Percentiles rank a stretch among this genome's conserved stretches.
phyloP scores from a whole-genome alignment of 2,888 invertebrate species.

The Myopa testacea region DNA sequence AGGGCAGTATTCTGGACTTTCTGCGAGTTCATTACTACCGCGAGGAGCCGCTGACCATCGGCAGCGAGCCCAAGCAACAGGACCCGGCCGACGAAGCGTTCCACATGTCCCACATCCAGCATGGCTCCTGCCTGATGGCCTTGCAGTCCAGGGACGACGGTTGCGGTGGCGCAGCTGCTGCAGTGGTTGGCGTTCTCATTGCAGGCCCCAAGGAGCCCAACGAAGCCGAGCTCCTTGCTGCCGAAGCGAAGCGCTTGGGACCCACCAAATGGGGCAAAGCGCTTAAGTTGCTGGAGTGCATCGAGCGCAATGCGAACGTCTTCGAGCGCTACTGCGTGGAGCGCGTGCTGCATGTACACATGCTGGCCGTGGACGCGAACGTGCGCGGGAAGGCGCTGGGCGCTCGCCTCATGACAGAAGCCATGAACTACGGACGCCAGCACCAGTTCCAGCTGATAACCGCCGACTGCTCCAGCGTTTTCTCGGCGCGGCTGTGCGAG shows the following conservation, averaged over 20 bases:
- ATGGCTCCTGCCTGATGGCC: constrained; percentile 57
- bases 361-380: constrained; percentile 56
- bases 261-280: constrained; percentile 60
- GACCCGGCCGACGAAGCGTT: constrained; percentile 58
- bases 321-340: constrained; percentile 54
- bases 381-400: constrained; percentile 60
- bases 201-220: constrained; percentile 58
- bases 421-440: constrained; percentile 50
- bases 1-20: constrained; percentile 56
- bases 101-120: constrained; percentile 54
- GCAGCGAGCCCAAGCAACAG: constrained; percentile 56
- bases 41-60: constrained; percentile 62
- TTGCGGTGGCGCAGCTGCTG: background rate
- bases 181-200: constrained; percentile 58
- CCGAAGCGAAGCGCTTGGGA: constrained; percentile 50
- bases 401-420: constrained; percentile 52
- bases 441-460: constrained; percentile 56
- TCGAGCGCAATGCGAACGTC: constrained; percentile 58
- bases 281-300: constrained; percentile 54
- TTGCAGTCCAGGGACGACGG: constrained; percentile 4
- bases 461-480: constrained; percentile 62
- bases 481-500: constrained; percentile 57
- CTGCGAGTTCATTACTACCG: constrained; percentile 58
- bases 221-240: constrained; percentile 53
- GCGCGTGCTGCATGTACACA: constrained; percentile 59